A percentile compares a stretch with the other conserved stretches of the same genome.
Evolutionary conservation across 2,113 vertebrate species (phyloP).

Genomic region (Hepsetus odoe): DNA sequence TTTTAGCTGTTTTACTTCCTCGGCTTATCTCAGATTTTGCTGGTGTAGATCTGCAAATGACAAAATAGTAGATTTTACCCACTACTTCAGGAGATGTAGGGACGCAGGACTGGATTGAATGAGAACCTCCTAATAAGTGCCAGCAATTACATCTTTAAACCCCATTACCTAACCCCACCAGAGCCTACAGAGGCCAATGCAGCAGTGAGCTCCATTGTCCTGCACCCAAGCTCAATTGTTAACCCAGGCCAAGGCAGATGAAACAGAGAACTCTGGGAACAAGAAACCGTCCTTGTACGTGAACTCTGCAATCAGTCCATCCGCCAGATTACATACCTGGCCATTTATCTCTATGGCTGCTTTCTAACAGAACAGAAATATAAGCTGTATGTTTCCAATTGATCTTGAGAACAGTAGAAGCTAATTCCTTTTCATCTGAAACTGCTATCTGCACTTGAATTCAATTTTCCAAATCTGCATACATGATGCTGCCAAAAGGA

Average conservation of each 20-base stretch:
- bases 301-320: slow-evolving; percentile 46
- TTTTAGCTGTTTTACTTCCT: no score
- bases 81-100: no score
- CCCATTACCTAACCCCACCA: slow-evolving; percentile 22
- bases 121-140: slow-evolving; percentile 2
- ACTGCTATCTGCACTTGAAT: not conserved
- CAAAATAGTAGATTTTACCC: slow-evolving; percentile 11
- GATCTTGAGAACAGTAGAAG: slow-evolving; percentile 1
- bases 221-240: slow-evolving; percentile 27
- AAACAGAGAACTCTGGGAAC: slow-evolving; percentile 37
- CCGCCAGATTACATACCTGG: slow-evolving; percentile 35
- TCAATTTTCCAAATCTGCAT: not conserved
- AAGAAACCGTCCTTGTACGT: slow-evolving; percentile 43
- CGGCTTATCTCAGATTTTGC: not conserved
- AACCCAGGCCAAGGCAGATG: slow-evolving; percentile 1
- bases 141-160: slow-evolving; percentile 40
- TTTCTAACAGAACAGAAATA: slow-evolving; percentile 24
- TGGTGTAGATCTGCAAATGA: not conserved
- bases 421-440: no score
- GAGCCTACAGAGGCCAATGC: slow-evolving; percentile 27
- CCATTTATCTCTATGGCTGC: not conserved
- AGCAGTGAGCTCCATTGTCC: slow-evolving; percentile 40
- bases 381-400: not conserved
- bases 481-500: not conserved
- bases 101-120: no score